phyloP scores from a whole-genome alignment of 64 coral and sea anemone genomes.

The Catalaphyllia jardinei region DNA sequence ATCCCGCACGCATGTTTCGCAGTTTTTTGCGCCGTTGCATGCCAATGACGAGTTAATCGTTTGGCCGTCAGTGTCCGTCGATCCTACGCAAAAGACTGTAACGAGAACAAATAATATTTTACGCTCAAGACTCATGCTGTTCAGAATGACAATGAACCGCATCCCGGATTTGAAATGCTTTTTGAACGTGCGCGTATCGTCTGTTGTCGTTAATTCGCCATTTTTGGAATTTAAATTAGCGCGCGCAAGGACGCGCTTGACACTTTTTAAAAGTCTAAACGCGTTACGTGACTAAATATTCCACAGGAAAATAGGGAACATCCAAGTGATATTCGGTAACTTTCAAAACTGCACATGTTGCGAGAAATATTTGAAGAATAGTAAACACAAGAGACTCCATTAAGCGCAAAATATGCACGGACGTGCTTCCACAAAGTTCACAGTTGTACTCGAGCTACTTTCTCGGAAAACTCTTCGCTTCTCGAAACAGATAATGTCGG shows the following conservation, averaged over 20 bases:
- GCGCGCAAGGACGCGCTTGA: neutral
- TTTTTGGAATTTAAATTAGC: slow-evolving; percentile 21
- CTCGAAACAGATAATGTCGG: too few species aligned
- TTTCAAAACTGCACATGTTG: too few species aligned
- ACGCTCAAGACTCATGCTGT: neutral
- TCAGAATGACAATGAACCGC: neutral
- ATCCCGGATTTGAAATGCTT: neutral
- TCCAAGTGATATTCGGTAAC: too few species aligned
- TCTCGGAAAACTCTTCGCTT: too few species aligned
- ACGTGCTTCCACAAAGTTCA: too few species aligned
- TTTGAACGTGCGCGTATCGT: neutral
- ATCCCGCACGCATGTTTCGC: slow-evolving; percentile 30
- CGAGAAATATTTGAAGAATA: too few species aligned
- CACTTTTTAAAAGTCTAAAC: neutral
- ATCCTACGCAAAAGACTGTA: neutral
- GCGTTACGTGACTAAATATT: too few species aligned
- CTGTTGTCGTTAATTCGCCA: slow-evolving; percentile 16
- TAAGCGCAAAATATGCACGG: too few species aligned
- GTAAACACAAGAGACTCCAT: too few species aligned
- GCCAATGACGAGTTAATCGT: neutral
- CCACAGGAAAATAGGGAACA: too few species aligned
- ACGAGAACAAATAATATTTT: neutral
- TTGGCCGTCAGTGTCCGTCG: neutral
- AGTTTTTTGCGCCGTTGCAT: slow-evolving; percentile 8
- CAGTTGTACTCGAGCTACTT: too few species aligned